Evolutionary conservation across 2,797 vertebrate genomes (phyloP), one percentile per base, ranked within the genome.

Genomic region (Artibeus jamaicensis): DNA sequence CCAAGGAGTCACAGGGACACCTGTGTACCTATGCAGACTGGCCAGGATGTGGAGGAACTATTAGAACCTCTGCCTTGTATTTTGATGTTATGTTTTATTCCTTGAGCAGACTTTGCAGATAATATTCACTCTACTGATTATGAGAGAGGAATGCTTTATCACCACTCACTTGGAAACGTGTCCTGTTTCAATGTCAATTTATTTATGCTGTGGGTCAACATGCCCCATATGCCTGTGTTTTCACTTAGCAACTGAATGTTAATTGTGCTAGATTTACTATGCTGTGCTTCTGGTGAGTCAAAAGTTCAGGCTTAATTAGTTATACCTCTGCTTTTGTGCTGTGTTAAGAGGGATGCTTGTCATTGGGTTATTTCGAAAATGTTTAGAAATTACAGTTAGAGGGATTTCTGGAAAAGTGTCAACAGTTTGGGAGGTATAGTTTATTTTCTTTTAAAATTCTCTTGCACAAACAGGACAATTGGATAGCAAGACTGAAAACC

Each of bases 21-120:
- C 70, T 82, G 39, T 48, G 21, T 62, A 55, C n/a, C 94, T 92
- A 84, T 46, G 29, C 34, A 89, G 39, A 44, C 78, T 95, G 94
- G 42, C 70, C 91, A 71, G 18, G 53, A 57, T 55, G 7, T 26
- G 46, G 46, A 91, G 50, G 62, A 86, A 50, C 74, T 89, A 18
- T 73, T 76, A 81, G n/a, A 90, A 94, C 50, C 21, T 44, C 53
- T 32, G 46, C 44, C 50, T 77, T 93, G 6, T 81, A 22, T 91
- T 93, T 76, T 46, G 39, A 48, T 85, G 59, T 19, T 18, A 34
- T 84, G 29, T 67, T 96, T 94, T 87, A 42, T 53, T 92, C 29
- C 39, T 77, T 3, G 32, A 29, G 39, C 34, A 71, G 46, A 88
- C 37, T 86, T 87, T 86, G 37, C 67, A 93, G 76, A 59, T 65